Evolutionary conservation across 64 coral and sea anemone species (phyloP).

Genomic region (Montipora sp.): DNA sequence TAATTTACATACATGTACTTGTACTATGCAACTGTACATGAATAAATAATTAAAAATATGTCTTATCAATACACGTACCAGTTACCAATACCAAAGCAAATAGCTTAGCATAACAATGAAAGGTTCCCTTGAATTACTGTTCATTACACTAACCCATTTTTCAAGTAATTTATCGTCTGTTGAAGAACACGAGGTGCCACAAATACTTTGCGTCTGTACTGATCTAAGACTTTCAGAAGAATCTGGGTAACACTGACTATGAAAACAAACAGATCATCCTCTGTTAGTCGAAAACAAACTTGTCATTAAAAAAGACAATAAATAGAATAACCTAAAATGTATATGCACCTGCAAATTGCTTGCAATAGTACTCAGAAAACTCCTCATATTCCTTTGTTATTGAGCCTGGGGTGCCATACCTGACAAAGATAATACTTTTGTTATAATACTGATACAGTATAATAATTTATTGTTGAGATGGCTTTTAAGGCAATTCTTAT

Average conservation of each 20-base stretch:
- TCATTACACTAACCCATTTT: slow-evolving; percentile 77
- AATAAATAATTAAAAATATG: no score
- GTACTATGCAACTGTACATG: no score
- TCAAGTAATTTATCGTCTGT: slow-evolving; percentile 87
- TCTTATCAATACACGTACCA: no score
- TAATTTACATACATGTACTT: no score
- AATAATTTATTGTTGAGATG: no score
- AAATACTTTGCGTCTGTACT: slow-evolving; percentile 83
- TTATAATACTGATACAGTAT: not conserved
- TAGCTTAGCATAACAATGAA: no score
- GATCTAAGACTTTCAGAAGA: slow-evolving; percentile 83
- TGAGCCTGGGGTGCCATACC: slow-evolving; percentile 94
- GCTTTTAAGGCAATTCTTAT: no score
- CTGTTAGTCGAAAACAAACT: not conserved
- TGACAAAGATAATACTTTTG: not conserved
- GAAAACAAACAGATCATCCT: not conserved
- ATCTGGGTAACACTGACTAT: slow-evolving; percentile 86
- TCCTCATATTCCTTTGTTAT: slow-evolving; percentile 82
- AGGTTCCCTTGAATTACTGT: not conserved
- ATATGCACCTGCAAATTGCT: slow-evolving; percentile 84
- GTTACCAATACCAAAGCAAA: no score
- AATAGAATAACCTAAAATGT: not conserved
- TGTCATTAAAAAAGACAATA: not conserved
- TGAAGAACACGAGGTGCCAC: slow-evolving; percentile 82
- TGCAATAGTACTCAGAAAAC: slow-evolving; percentile 93